These are phyloP conservation scores for Aleadryas rufinucha DNA, from an alignment of 2,113 vertebrate species.

Conservation along the genomic window DNA sequence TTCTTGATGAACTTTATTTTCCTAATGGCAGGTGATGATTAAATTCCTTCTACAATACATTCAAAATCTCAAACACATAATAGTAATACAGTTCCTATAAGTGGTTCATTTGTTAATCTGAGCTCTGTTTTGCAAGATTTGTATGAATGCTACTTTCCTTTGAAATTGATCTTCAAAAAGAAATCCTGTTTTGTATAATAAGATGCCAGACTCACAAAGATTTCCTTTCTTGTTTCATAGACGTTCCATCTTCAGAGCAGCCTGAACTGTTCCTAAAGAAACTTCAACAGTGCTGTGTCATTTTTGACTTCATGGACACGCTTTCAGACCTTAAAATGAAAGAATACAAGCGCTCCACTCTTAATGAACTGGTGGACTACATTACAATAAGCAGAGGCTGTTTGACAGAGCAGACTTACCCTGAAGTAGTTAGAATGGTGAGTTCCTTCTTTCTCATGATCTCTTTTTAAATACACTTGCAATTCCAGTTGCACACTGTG, in stretches of 20 bases:
- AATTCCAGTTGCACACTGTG: not conserved
- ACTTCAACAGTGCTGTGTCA: slow-evolving; percentile 99
- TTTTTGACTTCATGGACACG: slow-evolving; percentile 99
- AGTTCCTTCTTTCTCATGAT: slow-evolving; percentile 76
- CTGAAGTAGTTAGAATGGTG: slow-evolving; percentile 99
- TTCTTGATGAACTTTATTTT: slow-evolving; percentile 11
- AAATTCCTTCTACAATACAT: not conserved
- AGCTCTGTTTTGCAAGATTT: slow-evolving; percentile 63
- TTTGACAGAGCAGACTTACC: slow-evolving; percentile 99
- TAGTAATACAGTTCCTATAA: not conserved
- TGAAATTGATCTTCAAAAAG: slow-evolving; percentile 68
- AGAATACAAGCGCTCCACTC: slow-evolving; percentile 99
- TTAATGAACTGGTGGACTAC: slow-evolving; percentile 99
- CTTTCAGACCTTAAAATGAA: slow-evolving; percentile 99
- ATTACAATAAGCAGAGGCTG: slow-evolving; percentile 99
- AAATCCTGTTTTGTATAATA: slow-evolving; percentile 71
- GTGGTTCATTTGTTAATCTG: slow-evolving; percentile 38
- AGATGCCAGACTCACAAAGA: slow-evolving; percentile 72
- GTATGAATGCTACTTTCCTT: slow-evolving; percentile 62
- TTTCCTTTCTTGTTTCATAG: slow-evolving; percentile 81
- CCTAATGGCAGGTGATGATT: not conserved
- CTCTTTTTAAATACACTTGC: slow-evolving; percentile 48
- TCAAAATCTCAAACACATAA: not conserved
- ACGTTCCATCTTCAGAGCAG: slow-evolving; percentile 97
- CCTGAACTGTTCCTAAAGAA: slow-evolving; percentile 99